A percentile compares a stretch with the other conserved stretches of the same genome.
Evolutionary conservation across 2,888 invertebrate genomes (phyloP).

Genomic region (Morpho helenor): DNA sequence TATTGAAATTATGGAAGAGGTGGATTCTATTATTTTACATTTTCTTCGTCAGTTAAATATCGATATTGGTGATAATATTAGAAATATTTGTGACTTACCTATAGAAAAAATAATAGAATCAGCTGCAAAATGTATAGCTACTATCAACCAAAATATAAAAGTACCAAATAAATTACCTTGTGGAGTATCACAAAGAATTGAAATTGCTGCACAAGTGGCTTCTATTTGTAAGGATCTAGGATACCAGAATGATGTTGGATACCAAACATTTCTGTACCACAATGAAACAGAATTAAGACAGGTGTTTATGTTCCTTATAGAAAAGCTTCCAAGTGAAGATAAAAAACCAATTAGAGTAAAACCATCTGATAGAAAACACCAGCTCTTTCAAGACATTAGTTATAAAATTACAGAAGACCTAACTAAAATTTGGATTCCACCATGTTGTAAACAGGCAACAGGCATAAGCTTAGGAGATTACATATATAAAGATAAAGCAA

Average conservation of each 20-base stretch:
- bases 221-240: slow-evolving; percentile 90
- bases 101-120: slow-evolving; percentile 89
- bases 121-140: slow-evolving; percentile 87
- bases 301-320: slow-evolving; percentile 96
- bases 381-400: slow-evolving; percentile 69
- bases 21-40: slow-evolving; percentile 95
- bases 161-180: slow-evolving; percentile 81
- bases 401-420: slow-evolving; percentile 73
- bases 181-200: slow-evolving; percentile 93
- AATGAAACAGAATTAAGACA: slow-evolving; percentile 93
- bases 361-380: slow-evolving; percentile 64
- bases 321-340: slow-evolving; percentile 92
- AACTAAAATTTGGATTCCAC: slow-evolving; percentile 82
- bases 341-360: slow-evolving; percentile 73
- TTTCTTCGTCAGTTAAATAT: slow-evolving; percentile 92
- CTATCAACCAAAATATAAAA: slow-evolving; percentile 85
- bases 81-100: slow-evolving; percentile 85
- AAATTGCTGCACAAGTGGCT: slow-evolving; percentile 90
- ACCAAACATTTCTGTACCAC: slow-evolving; percentile 97
- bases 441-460: slow-evolving; percentile 70
- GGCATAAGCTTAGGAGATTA: slow-evolving; percentile 46
- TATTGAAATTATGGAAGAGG: slow-evolving; percentile 89
- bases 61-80: slow-evolving; percentile 86
- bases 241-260: slow-evolving; percentile 97
- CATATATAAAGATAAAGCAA: slow-evolving; percentile 25